Evolutionary conservation across 2,113 vertebrate genomes (phyloP), one percentile per base, ranked within the genome.

Genomic region (Cephalopterus ornatus): DNA sequence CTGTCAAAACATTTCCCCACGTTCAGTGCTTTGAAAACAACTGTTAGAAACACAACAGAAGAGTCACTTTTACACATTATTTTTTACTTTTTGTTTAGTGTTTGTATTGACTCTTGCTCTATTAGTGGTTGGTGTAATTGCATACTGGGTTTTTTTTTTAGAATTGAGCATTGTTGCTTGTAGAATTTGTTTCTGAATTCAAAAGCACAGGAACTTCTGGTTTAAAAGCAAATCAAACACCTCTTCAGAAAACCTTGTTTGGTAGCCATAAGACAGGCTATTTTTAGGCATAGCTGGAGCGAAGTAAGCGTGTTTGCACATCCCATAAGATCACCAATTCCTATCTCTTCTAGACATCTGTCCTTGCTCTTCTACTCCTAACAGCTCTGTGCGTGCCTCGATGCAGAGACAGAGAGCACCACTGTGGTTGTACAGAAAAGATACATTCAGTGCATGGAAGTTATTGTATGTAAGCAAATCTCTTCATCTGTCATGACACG

Each of bases 381-480:
- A 21, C 11, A 56, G 66, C 61, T 53, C 41, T 59, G 2, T 49
- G 39, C 1, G 1, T 1, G 0, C 4, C 42, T 35, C 68, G 30
- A 24, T 68, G 76, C 3, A 5, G 68, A 86, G 46, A 15, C 4
- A 58, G 55, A 62, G 37, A 61, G 32, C 42, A 70, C 4, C 0
- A 0, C 28, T 14, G 16, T 19, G 41, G n/a, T 12, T 46, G 39
- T 42, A 6, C 1, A 17, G 55, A 66, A n/a, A 35, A 73, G 30
- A 35, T 3, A 21, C 16, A 47, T 39, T 59, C 52, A 26, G 27
- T 17, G 27, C 19, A 30, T 0, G 0, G 17, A 41, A 37, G 18
- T 71, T 55, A 30, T 33, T 20, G 9, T 12, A 11, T 35, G 10
- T 13, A 52, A 32, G 61, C 20, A 74, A 55, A 42, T 47, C 30